Conservation (phyloP, 2,113 vertebrate species). For the human region DNA sequence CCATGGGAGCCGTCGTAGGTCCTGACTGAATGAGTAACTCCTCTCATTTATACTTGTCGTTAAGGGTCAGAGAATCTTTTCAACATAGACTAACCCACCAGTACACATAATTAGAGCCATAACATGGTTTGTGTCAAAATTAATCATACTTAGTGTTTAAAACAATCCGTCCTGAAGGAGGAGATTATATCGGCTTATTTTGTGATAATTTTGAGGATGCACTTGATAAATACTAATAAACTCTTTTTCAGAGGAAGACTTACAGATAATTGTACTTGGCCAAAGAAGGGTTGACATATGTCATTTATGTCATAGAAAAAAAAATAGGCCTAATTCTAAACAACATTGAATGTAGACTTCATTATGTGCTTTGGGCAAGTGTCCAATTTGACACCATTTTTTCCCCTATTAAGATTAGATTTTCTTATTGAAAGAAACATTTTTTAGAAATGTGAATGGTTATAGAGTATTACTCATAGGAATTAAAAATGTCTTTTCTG, state of each 20-base stretch:
- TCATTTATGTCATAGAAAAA: background rate
- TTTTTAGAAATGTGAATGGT: background rate
- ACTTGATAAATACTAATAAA: constrained; percentile 9
- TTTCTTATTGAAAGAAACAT: background rate
- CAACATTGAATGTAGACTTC: background rate
- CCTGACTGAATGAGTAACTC: background rate
- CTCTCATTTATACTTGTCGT: background rate
- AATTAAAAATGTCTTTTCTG: background rate
- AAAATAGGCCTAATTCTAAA: background rate
- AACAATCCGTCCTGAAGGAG: constrained; percentile 56
- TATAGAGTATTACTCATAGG: background rate
- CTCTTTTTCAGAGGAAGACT: background rate
- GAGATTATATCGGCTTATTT: constrained; percentile 18
- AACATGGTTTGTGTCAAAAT: constrained; percentile 72
- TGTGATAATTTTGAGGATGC: constrained; percentile 30
- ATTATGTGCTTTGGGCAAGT: background rate
- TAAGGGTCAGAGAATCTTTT: constrained; percentile 66
- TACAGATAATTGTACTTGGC: background rate
- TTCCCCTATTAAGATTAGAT: background rate
- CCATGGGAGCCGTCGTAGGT: fast-evolving
- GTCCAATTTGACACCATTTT: background rate
- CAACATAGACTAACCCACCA: constrained; percentile 1
- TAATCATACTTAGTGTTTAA: constrained; percentile 61
- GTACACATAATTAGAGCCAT: constrained; percentile 73
- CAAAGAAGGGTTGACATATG: too few relatives aligned